Evolutionary conservation across 2,888 invertebrate genomes (phyloP).

Genomic region (Aelia acuminata): DNA sequence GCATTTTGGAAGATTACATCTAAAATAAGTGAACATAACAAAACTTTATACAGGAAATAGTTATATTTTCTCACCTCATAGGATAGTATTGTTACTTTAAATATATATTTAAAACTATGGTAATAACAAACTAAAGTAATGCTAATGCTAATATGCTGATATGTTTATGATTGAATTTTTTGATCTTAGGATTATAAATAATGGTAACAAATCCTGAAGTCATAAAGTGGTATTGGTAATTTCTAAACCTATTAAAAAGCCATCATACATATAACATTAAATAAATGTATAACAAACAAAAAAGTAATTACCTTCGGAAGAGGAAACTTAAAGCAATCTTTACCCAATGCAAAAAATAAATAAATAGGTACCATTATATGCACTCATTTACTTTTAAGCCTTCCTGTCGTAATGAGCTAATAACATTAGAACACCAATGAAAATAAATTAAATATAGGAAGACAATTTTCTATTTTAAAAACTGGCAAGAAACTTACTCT

Average conservation of each 20-base stretch:
- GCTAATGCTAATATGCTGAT: neutral
- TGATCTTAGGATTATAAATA: constrained; percentile 6
- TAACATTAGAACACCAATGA: neutral
- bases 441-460: constrained; percentile 3
- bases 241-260: neutral
- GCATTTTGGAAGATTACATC: neutral
- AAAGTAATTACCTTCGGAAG: neutral
- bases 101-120: neutral
- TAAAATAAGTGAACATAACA: neutral
- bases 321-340: neutral
- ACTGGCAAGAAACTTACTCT: constrained; percentile 39
- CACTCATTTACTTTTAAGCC: neutral
- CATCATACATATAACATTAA: neutral
- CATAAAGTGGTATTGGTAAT: neutral
- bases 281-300: constrained; percentile 10
- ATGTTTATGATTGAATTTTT: neutral
- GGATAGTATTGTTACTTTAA: neutral
- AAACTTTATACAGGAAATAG: neutral
- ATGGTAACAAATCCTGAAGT: constrained; percentile 32
- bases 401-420: neutral
- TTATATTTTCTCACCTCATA: constrained; percentile 15
- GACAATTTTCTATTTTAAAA: neutral
- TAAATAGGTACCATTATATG: constrained; percentile 27
- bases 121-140: constrained; percentile 20
- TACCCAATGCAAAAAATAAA: neutral